Percentiles rank a stretch among this genome's conserved stretches.
Conservation (phyloP, 2,888 invertebrate genomes). For the Thymelicus sylvestris region DNA sequence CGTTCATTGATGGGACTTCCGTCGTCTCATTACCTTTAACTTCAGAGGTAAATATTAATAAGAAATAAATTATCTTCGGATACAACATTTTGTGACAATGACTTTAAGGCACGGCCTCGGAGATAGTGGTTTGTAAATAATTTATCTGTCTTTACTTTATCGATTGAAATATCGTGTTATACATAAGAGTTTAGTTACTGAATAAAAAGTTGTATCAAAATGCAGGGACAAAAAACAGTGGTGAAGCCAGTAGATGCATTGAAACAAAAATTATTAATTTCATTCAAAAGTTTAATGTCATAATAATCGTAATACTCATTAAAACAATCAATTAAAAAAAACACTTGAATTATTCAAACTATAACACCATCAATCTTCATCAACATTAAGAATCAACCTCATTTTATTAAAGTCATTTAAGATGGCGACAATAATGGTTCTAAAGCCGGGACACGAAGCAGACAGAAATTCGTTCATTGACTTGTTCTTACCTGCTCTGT, state of each 20-base stretch:
- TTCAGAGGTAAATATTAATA: neutral
- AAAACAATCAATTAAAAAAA: neutral
- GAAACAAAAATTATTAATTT: neutral
- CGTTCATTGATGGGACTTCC: neutral
- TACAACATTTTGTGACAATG: conserved; percentile 13
- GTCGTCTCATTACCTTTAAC: neutral
- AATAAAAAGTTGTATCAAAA: too few species aligned
- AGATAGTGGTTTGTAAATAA: neutral
- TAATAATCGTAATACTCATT: neutral
- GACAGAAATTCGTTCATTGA: too few species aligned
- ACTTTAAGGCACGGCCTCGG: conserved; percentile 1
- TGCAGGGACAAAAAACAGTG: too few species aligned
- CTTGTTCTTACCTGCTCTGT: too few species aligned
- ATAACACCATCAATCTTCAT: neutral
- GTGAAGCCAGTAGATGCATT: too few species aligned
- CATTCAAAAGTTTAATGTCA: neutral
- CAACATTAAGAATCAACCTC: too few species aligned
- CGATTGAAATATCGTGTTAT: too few species aligned
- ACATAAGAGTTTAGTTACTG: too few species aligned
- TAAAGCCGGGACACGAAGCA: too few species aligned
- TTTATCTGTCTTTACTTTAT: too few species aligned
- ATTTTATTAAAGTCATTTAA: neutral
- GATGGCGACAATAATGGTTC: too few species aligned
- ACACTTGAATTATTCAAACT: neutral
- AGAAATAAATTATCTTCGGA: neutral